Base-by-base conservation (phyloP, 2,888 invertebrate species). In the Tiliacea citrago region DNA sequence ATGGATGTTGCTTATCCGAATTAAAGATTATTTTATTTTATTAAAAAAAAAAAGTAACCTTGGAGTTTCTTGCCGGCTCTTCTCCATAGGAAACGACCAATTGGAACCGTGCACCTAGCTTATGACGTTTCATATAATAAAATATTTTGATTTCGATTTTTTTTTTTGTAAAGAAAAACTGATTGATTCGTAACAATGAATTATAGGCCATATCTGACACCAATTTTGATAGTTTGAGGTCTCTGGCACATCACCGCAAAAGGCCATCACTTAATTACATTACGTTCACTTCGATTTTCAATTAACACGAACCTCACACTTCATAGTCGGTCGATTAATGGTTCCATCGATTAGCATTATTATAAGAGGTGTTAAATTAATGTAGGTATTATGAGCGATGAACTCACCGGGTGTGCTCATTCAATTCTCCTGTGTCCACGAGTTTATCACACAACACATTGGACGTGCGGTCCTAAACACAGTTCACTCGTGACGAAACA, bases 371-470 rank as follows among this genome's bases (percentile, higher is more conserved):
- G 65, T 61, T 55, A 3, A 66, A 73, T 57, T 58, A 62, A 62
- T 21, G 24, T 61, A n/a, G 16, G 62, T 51, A 42, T 47, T n/a
- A 53, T 60, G 45, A 61, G 69, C 29, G 13, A 55, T 66, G 51
- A 55, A 82, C 79, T 79, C 55, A 79, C 82, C 82, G 21, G 24
- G 13, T 24, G 2, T n/a, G 24, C 39, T 21, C 13, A 4, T 42
- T 1, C 24, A 57, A 12, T 4, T 4, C 67, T 67, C 35, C 8
- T 16, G 42, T 12, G 18, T 24, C n/a, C 21, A 5, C 57, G 2
- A 58, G 21, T 2, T 5, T 29, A 35, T 13, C 18, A 49, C 67
- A 63, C 51, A 45, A 70, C 42, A 10, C 60, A 42, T n/a, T n/a
- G 35, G 13, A 24, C 53, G 47, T n/a, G 35, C 53, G 7, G 10